Conservation (phyloP, 2,113 vertebrate species). For the Thomomys bottae region DNA sequence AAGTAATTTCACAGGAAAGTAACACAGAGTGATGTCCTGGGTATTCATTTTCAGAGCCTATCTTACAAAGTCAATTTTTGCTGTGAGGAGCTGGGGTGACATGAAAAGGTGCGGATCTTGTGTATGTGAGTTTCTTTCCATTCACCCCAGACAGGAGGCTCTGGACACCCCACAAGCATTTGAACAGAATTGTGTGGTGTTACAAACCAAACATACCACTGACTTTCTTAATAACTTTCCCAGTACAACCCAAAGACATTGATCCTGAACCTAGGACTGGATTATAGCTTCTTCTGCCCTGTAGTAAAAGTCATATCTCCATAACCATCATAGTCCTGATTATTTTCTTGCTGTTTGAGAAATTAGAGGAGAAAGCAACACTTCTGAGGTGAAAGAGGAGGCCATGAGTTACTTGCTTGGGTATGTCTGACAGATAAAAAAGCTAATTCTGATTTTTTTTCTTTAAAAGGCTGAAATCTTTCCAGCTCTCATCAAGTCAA, state of each 20-base stretch:
- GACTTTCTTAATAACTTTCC: slow-evolving; percentile 69
- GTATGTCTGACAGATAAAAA: slow-evolving; percentile 85
- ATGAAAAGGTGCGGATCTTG: slow-evolving; percentile 77
- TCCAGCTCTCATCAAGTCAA: slow-evolving; percentile 83
- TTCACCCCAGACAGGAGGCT: slow-evolving; percentile 47
- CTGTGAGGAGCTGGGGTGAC: slow-evolving; percentile 74
- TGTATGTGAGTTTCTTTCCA: slow-evolving; percentile 61
- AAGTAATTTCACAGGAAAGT: slow-evolving; percentile 88
- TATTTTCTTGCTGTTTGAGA: slow-evolving; percentile 79
- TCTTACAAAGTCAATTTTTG: slow-evolving; percentile 85
- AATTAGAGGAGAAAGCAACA: slow-evolving; percentile 81
- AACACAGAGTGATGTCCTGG: slow-evolving; percentile 83
- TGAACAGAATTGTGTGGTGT: slow-evolving; percentile 69
- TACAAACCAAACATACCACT: slow-evolving; percentile 63
- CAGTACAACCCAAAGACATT: slow-evolving; percentile 49
- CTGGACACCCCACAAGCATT: slow-evolving; percentile 62
- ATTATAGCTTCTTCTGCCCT: slow-evolving; percentile 66
- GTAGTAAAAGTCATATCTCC: slow-evolving; percentile 67
- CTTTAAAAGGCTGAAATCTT: slow-evolving; percentile 85
- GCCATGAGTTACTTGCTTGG: slow-evolving; percentile 81
- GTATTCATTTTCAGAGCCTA: slow-evolving; percentile 85
- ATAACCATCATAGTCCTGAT: slow-evolving; percentile 65
- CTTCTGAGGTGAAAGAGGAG: slow-evolving; percentile 84
- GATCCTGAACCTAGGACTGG: slow-evolving; percentile 61
- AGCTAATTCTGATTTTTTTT: slow-evolving; percentile 81